Evolutionary conservation across 2,888 invertebrate genomes (phyloP).

Genomic region (Asteroscopus sphinx): DNA sequence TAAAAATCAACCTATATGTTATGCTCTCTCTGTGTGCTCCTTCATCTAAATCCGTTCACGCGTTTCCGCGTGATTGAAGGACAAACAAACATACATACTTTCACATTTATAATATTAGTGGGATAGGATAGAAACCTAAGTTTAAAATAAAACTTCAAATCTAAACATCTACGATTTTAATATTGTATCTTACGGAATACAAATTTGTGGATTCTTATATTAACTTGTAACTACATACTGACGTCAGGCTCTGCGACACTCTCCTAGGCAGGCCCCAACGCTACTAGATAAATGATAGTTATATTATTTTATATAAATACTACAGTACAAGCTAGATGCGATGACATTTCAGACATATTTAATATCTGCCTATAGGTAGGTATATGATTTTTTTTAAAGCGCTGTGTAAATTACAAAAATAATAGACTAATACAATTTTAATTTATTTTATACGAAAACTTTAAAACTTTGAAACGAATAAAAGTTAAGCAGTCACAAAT

Average conservation of each 20-base stretch:
- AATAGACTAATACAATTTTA: no score
- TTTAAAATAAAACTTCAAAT: slow-evolving; percentile 46
- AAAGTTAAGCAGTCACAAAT: no score
- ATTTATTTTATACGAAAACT: no score
- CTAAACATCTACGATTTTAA: slow-evolving; percentile 65
- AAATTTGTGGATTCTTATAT: slow-evolving; percentile 69
- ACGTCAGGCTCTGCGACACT: slow-evolving; percentile 10
- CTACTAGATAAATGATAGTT: slow-evolving; percentile 25
- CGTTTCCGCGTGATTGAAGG: no score
- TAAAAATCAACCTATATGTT: no score
- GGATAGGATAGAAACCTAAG: background rate
- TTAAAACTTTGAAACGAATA: no score
- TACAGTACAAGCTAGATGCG: slow-evolving; percentile 29
- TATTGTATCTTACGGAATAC: slow-evolving; percentile 73
- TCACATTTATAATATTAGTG: no score
- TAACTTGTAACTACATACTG: slow-evolving; percentile 43
- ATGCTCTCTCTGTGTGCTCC: no score
- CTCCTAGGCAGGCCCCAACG: slow-evolving; percentile 10
- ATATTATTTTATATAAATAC: slow-evolving; percentile 51
- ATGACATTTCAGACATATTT: slow-evolving; percentile 32
- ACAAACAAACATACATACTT: no score
- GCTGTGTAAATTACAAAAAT: background rate
- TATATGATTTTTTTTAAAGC: no score
- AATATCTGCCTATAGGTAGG: slow-evolving; percentile 14
- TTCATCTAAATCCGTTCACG: no score